Evolutionary conservation across 1,140 invertebrate species (phyloP).

Genomic region (Zaprionus inermis): DNA sequence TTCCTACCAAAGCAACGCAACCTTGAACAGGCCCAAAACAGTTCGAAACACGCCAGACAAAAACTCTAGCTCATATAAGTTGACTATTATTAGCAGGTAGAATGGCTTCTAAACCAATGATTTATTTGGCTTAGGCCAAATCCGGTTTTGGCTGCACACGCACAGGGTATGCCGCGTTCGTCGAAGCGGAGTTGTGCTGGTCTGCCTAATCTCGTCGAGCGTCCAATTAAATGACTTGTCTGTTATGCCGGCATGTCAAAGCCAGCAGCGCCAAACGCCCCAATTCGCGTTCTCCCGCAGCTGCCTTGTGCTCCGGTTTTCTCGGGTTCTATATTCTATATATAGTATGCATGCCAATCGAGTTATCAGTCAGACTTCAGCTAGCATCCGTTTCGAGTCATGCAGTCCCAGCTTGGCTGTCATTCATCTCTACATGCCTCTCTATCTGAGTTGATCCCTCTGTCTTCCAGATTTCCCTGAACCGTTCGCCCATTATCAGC

Average conservation of each 20-base stretch:
- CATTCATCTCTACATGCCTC: background rate
- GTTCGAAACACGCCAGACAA: background rate
- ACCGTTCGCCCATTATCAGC: conserved; percentile 1
- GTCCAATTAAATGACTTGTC: conserved; percentile 2
- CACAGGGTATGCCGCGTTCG: background rate
- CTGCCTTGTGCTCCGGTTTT: background rate
- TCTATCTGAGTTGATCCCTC: background rate
- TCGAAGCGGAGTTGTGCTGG: background rate
- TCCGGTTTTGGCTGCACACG: conserved; percentile 1
- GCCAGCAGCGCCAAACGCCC: background rate
- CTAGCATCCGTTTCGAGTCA: background rate
- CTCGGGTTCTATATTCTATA: background rate
- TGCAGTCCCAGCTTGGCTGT: background rate
- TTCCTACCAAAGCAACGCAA: background rate
- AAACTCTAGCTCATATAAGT: background rate
- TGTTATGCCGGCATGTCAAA: background rate
- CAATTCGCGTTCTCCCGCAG: background rate
- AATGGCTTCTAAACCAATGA: too few species aligned
- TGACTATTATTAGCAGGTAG: background rate
- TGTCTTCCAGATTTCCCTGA: conserved; percentile 1
- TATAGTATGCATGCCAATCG: background rate
- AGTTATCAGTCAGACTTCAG: background rate
- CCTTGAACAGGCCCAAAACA: background rate
- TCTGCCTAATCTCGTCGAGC: conserved; percentile 1
- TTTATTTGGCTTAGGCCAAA: background rate